Percentiles rank a stretch among this genome's conserved stretches.
phyloP scores from a whole-genome alignment of 2,797 vertebrate genomes.

The Tauraco hartlaubi region DNA sequence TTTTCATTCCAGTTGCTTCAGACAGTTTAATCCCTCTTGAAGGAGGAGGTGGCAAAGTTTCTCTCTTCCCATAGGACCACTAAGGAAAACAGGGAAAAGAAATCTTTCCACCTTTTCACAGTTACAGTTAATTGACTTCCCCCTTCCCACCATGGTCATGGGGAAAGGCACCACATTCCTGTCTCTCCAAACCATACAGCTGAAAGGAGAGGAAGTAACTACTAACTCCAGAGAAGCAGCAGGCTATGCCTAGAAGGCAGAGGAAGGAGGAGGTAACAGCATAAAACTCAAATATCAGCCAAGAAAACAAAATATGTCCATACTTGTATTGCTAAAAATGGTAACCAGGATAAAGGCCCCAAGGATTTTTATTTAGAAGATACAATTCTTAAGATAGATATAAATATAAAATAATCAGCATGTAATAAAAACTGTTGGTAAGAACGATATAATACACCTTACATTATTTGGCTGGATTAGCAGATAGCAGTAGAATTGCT shows the following conservation, averaged over 20 bases:
- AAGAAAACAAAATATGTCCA: not conserved
- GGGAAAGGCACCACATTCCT: not conserved
- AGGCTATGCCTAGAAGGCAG: not conserved
- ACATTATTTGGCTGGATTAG: not conserved
- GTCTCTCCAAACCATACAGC: not conserved
- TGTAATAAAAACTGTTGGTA: not conserved
- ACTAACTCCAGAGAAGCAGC: not conserved
- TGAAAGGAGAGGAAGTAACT: not conserved
- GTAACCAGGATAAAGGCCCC: not conserved
- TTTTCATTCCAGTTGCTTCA: not conserved
- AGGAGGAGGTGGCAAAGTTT: not conserved
- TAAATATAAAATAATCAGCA: conserved; percentile 27
- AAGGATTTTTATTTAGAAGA: not conserved
- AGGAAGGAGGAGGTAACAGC: not conserved
- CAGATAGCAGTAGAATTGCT: not conserved
- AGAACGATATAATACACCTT: not conserved
- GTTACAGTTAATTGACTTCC: not conserved
- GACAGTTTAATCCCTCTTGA: not conserved
- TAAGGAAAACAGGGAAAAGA: not conserved
- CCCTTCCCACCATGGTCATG: not conserved
- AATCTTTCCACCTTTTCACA: not conserved
- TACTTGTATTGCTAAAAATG: not conserved
- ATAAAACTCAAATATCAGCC: not conserved
- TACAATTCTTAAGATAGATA: not conserved
- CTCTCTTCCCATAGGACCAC: not conserved